A percentile compares a stretch with the other conserved stretches of the same genome.
phyloP scores from a whole-genome alignment of 2,888 invertebrate genomes.

The Drosophila mayaguana region DNA sequence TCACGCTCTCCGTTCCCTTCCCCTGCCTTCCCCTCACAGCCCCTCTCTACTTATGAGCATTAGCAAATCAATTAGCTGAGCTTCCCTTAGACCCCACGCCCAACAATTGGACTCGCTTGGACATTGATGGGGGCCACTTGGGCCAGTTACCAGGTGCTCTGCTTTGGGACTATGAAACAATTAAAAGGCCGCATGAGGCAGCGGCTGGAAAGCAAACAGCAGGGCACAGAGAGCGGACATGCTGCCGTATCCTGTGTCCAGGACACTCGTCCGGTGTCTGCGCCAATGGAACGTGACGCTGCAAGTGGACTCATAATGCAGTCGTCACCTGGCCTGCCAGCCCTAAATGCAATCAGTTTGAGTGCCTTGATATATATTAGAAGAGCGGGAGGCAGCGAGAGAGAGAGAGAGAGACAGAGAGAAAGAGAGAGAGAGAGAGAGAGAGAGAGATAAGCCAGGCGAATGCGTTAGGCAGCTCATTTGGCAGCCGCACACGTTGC shows the following conservation, averaged over 20 bases:
- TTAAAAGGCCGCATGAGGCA: slow-evolving; percentile 36
- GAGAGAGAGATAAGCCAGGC: slow-evolving; percentile 36
- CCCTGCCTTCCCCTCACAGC: background rate
- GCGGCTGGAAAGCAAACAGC: slow-evolving; percentile 5
- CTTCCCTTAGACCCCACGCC: background rate
- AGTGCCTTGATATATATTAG: slow-evolving; percentile 62
- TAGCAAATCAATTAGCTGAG: background rate
- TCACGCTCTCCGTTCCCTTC: too few relatives aligned
- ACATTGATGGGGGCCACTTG: slow-evolving; percentile 18
- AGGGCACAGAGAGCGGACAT: background rate
- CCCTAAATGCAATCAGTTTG: slow-evolving; percentile 70
- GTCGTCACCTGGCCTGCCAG: slow-evolving; percentile 29
- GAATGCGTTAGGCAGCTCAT: slow-evolving; percentile 62
- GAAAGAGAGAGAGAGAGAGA: background rate
- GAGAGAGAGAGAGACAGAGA: background rate
- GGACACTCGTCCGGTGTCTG: slow-evolving; percentile 15
- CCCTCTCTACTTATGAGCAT: background rate
- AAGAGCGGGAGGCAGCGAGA: slow-evolving; percentile 21
- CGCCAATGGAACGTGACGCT: slow-evolving; percentile 64
- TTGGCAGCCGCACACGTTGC: slow-evolving; percentile 72
- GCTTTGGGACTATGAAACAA: slow-evolving; percentile 33
- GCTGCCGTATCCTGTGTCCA: background rate
- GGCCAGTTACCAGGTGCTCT: slow-evolving; percentile 9
- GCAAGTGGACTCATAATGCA: slow-evolving; percentile 69
- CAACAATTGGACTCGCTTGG: slow-evolving; percentile 12